Conservation (phyloP, 1,140 invertebrate species). For the Macrobrachium rosenbergii region DNA sequence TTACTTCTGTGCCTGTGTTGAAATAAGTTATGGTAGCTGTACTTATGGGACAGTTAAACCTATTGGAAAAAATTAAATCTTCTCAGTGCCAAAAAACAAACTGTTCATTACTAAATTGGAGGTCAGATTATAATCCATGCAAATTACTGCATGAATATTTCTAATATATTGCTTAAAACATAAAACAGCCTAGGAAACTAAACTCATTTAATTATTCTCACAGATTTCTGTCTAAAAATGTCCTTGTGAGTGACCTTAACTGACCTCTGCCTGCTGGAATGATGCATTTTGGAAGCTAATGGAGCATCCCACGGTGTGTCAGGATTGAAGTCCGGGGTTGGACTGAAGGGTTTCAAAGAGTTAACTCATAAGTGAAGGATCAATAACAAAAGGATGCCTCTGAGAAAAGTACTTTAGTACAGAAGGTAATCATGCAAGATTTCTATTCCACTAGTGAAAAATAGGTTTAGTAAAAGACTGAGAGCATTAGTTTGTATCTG, state of each 20-base stretch:
- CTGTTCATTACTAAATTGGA: no score
- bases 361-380: conserved; percentile 22
- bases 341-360: conserved; percentile 26
- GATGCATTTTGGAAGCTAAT: conserved; percentile 30
- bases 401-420: not conserved
- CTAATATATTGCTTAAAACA: no score
- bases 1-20: no score
- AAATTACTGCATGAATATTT: no score
- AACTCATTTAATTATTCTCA: not conserved
- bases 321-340: conserved; percentile 53
- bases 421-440: not conserved
- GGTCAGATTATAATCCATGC: no score
- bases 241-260: not conserved
- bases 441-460: not conserved
- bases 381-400: not conserved
- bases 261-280: conserved; percentile 14
- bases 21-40: no score
- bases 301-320: conserved; percentile 66
- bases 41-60: no score
- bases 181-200: not conserved
- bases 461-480: not conserved
- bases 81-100: no score
- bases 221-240: not conserved
- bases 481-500: not conserved
- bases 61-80: no score